Conservation (phyloP, 2,888 invertebrate species). For the Lydus trimaculatus region DNA sequence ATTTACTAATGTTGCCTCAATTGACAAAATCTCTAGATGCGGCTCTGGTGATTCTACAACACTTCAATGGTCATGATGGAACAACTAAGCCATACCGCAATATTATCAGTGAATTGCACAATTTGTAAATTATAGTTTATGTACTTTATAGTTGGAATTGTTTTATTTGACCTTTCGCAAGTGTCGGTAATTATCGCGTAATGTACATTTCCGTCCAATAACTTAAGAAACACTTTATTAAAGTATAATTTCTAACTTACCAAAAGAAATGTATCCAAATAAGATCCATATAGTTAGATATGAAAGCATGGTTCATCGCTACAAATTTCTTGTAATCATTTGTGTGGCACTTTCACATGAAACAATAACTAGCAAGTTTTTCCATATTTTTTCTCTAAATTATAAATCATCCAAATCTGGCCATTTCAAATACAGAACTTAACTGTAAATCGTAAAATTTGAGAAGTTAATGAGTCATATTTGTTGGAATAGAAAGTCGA, state of each 20-base stretch:
- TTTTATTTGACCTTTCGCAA: too few relatives aligned
- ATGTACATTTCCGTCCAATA: too few relatives aligned
- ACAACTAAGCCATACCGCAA: too few relatives aligned
- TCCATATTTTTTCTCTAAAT: not conserved
- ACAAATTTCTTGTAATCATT: conserved; percentile 31
- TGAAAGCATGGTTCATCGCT: conserved; percentile 34
- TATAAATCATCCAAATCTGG: not conserved
- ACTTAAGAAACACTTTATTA: too few relatives aligned
- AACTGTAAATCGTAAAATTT: not conserved
- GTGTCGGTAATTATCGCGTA: too few relatives aligned
- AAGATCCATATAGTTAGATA: conserved; percentile 36
- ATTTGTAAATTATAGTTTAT: too few relatives aligned
- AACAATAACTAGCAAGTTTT: not conserved
- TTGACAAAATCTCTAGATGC: too few relatives aligned
- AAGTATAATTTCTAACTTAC: conserved; percentile 24
- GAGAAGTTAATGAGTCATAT: not conserved
- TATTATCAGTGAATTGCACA: too few relatives aligned
- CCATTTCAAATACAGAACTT: not conserved
- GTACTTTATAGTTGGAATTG: too few relatives aligned
- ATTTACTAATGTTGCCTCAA: too few relatives aligned
- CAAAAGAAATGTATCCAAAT: conserved; percentile 28
- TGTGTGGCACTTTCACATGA: conserved; percentile 15
- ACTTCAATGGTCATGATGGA: too few relatives aligned
- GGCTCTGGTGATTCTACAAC: too few relatives aligned
- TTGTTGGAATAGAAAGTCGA: conserved; percentile 6